Conservation (phyloP, 2,888 invertebrate genomes). For the Archips xylosteana region DNA sequence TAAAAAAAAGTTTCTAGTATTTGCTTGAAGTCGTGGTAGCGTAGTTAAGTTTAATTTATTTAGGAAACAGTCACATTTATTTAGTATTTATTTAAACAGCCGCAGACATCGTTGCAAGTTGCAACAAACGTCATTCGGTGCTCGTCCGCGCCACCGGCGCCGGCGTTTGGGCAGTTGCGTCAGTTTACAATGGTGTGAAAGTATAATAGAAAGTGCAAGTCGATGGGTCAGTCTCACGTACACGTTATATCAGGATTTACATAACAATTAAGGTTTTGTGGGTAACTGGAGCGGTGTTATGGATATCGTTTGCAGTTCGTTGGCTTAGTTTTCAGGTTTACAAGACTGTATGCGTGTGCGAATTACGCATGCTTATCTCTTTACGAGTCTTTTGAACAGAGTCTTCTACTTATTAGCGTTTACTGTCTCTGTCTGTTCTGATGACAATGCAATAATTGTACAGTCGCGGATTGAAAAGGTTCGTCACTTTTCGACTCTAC, state of each 20-base stretch:
- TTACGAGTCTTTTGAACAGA: too few species aligned
- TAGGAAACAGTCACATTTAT: too few species aligned
- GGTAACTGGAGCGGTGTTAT: conserved; percentile 78
- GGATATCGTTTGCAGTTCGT: conserved; percentile 44
- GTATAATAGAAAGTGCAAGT: conserved; percentile 82
- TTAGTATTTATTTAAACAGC: background rate
- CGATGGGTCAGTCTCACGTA: conserved; percentile 74
- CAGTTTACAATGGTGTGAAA: conserved; percentile 81
- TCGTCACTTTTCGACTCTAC: too few species aligned
- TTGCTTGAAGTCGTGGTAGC: too few species aligned
- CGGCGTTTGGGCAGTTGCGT: conserved; percentile 66
- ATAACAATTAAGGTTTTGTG: conserved; percentile 77
- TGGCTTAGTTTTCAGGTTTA: conserved; percentile 6
- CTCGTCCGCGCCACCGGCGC: conserved; percentile 33
- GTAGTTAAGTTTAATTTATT: too few species aligned
- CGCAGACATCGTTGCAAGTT: background rate
- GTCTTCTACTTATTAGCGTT: too few species aligned
- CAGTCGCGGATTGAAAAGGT: too few species aligned
- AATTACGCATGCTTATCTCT: background rate
- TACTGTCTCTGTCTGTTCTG: too few species aligned
- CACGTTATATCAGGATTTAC: conserved; percentile 82
- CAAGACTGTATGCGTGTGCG: background rate
- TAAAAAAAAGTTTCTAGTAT: too few species aligned
- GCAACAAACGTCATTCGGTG: background rate
- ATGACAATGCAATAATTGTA: too few species aligned